These are phyloP conservation scores for Ormyrus thymus DNA, from an alignment of 2,888 invertebrate genomes.

Conservation along the genomic window DNA sequence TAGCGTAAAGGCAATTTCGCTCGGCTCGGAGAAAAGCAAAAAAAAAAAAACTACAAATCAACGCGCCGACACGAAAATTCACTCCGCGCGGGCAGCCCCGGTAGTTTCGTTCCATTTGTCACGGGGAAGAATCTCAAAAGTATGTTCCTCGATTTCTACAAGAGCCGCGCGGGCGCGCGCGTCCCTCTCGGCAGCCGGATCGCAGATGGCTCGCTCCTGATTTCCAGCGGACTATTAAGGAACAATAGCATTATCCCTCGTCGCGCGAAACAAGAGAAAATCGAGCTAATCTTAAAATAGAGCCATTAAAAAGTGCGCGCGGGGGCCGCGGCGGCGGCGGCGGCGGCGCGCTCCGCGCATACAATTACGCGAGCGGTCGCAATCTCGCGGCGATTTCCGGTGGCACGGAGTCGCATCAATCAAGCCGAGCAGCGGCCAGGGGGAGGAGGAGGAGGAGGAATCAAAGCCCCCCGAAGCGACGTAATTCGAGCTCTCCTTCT, in stretches of 20 bases:
- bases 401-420: slow-evolving; percentile 41
- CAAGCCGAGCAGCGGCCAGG: neutral
- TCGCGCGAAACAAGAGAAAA: neutral
- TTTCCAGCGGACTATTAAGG: slow-evolving; percentile 16
- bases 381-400: slow-evolving; percentile 50
- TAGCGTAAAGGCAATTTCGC: no score
- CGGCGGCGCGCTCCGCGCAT: neutral
- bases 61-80: no score
- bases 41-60: neutral
- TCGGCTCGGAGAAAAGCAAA: no score
- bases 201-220: neutral
- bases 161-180: no score
- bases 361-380: neutral
- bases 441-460: neutral
- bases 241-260: slow-evolving; percentile 21
- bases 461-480: slow-evolving; percentile 42
- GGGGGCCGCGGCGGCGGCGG: neutral
- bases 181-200: no score
- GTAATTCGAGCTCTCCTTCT: slow-evolving; percentile 48
- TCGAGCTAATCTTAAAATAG: no score
- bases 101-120: no score
- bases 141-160: no score
- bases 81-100: no score
- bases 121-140: no score
- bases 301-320: neutral